A percentile compares a stretch with the other conserved stretches of the same genome.
phyloP scores from a whole-genome alignment of 2,888 invertebrate genomes.

The Diploptera punctata region DNA sequence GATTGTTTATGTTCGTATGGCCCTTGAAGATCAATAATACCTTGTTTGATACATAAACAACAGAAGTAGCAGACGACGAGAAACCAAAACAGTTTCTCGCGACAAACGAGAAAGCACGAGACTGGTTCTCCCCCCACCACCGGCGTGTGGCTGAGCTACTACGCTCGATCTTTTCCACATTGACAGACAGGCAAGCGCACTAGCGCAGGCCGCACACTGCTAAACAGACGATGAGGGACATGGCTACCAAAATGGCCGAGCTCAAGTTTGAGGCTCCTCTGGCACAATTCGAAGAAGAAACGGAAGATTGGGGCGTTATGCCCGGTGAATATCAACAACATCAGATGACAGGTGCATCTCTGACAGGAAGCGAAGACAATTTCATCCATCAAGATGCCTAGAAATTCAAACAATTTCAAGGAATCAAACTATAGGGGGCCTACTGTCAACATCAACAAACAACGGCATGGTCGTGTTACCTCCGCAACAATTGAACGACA shows the following conservation, averaged over 20 bases:
- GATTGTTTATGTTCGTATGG: too few relatives aligned
- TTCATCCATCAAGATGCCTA: slow-evolving; percentile 47
- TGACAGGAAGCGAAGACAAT: slow-evolving; percentile 33
- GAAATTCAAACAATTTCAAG: slow-evolving; percentile 43
- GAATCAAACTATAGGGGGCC: slow-evolving; percentile 4
- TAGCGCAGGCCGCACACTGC: slow-evolving; percentile 14
- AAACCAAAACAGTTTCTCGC: slow-evolving; percentile 8
- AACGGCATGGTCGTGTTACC: not conserved
- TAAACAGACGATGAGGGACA: slow-evolving; percentile 76
- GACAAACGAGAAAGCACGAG: not conserved
- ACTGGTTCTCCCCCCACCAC: not conserved
- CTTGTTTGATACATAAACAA: too few relatives aligned
- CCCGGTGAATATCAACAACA: slow-evolving; percentile 71
- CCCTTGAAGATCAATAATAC: too few relatives aligned
- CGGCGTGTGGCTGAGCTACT: not conserved
- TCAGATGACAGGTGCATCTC: slow-evolving; percentile 52
- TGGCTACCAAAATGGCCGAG: slow-evolving; percentile 94
- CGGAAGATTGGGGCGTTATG: slow-evolving; percentile 74
- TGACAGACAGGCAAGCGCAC: slow-evolving; percentile 12
- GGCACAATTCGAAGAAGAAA: slow-evolving; percentile 95
- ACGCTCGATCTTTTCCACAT: not conserved
- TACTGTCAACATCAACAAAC: slow-evolving; percentile 2
- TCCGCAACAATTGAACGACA: slow-evolving; percentile 31
- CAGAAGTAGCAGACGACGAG: not conserved
- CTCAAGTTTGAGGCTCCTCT: slow-evolving; percentile 97